Conservation (phyloP, 2,797 vertebrate species). For the Orestias chungarensis region DNA sequence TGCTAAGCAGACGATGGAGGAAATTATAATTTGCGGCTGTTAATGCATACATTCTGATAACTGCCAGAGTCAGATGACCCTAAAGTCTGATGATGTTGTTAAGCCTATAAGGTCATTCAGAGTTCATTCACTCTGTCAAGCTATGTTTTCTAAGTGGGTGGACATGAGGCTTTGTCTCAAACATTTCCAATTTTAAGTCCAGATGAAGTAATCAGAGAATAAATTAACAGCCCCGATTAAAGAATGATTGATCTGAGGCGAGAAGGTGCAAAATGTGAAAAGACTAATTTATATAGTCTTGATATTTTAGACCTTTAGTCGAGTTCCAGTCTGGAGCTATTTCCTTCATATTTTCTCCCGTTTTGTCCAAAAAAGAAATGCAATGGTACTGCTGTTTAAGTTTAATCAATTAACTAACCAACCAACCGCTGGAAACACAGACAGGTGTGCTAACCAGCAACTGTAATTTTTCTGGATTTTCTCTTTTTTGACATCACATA, state of each 20-base stretch:
- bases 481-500: no score
- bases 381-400: neutral
- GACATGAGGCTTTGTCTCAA: constrained; percentile 60
- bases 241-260: constrained; percentile 65
- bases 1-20: constrained; percentile 43
- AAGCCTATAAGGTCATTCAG: constrained; percentile 55
- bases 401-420: neutral
- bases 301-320: constrained; percentile 36
- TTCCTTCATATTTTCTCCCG: no score
- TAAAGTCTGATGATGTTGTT: constrained; percentile 49
- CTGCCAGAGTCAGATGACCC: constrained; percentile 56
- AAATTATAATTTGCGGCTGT: constrained; percentile 60
- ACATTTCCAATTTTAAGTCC: constrained; percentile 45
- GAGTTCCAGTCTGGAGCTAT: no score
- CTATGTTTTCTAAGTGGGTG: constrained; percentile 45
- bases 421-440: neutral
- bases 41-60: constrained; percentile 64
- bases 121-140: constrained; percentile 45
- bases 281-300: constrained; percentile 32
- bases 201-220: constrained; percentile 75
- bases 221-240: constrained; percentile 80
- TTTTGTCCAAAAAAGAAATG: no score
- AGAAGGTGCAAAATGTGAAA: constrained; percentile 44
- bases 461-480: no score
- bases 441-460: neutral